These are phyloP conservation scores for Poeciliopsis gracilis DNA, from an alignment of 2,797 vertebrate genomes.

Conservation along the genomic window DNA sequence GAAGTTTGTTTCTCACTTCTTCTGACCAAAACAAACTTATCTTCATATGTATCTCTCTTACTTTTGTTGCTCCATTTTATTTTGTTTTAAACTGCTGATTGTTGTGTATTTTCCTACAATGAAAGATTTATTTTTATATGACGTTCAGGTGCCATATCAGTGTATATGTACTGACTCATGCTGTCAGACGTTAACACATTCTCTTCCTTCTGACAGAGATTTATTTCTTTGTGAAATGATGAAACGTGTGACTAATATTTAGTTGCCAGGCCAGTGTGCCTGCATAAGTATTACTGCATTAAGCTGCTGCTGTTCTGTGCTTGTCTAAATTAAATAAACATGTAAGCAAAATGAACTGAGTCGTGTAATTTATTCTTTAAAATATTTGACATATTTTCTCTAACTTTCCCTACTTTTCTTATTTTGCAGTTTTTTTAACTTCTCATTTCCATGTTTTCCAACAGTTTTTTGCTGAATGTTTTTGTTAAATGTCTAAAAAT, in stretches of 20 bases:
- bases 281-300: constrained; percentile 80
- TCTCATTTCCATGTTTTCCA: background rate
- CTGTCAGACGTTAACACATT: constrained; percentile 64
- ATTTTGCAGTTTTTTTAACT: background rate
- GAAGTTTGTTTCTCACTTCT: background rate
- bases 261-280: constrained; percentile 85
- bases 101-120: constrained; percentile 57
- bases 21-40: background rate
- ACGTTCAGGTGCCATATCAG: constrained; percentile 84
- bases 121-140: constrained; percentile 80
- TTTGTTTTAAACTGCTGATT: constrained; percentile 46
- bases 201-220: constrained; percentile 51
- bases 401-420: background rate
- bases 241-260: constrained; percentile 82
- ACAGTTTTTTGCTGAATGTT: background rate
- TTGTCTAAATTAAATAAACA: constrained; percentile 62
- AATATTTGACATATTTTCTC: background rate
- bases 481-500: background rate
- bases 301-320: constrained; percentile 37
- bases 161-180: constrained; percentile 84
- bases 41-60: background rate
- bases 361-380: background rate
- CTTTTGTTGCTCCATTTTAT: constrained; percentile 26
- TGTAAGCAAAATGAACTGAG: background rate
- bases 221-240: constrained; percentile 79